Conservation (phyloP, 2,113 vertebrate species). For the Onychostoma macrolepis region DNA sequence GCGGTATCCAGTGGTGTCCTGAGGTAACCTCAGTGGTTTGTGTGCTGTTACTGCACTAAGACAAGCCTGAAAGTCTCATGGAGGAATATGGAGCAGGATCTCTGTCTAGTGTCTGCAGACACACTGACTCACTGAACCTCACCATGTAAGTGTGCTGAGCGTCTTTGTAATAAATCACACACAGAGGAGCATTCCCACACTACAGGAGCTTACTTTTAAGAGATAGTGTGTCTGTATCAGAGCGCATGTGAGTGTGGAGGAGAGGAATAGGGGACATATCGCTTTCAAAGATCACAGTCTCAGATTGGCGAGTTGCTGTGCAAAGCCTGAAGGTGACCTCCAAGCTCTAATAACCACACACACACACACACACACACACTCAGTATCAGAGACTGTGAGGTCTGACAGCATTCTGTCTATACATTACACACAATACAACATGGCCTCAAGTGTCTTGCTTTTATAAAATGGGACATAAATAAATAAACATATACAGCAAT, state of each 20-base stretch:
- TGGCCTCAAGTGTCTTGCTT: background rate
- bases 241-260: background rate
- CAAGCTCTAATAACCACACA: constrained; percentile 22
- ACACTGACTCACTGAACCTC: constrained; percentile 30
- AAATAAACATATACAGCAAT: background rate
- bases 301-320: background rate
- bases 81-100: constrained; percentile 20
- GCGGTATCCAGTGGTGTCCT: background rate
- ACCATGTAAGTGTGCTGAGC: background rate
- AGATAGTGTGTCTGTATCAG: constrained; percentile 21
- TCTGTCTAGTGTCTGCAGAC: constrained; percentile 28
- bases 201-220: background rate
- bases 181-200: constrained; percentile 39
- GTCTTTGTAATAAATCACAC: constrained; percentile 22
- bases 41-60: background rate
- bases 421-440: background rate
- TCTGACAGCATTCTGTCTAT: background rate
- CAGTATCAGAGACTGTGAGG: background rate
- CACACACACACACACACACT: background rate
- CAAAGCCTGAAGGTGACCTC: constrained; percentile 41
- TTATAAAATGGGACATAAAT: background rate
- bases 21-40: background rate
- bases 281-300: constrained; percentile 36
- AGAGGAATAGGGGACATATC: constrained; percentile 6
- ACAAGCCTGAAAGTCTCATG: background rate